A percentile compares a stretch with the other conserved stretches of the same genome.
These are phyloP conservation scores for Symphodus melops DNA, from an alignment of 2,113 vertebrate genomes.

Conservation along the genomic window DNA sequence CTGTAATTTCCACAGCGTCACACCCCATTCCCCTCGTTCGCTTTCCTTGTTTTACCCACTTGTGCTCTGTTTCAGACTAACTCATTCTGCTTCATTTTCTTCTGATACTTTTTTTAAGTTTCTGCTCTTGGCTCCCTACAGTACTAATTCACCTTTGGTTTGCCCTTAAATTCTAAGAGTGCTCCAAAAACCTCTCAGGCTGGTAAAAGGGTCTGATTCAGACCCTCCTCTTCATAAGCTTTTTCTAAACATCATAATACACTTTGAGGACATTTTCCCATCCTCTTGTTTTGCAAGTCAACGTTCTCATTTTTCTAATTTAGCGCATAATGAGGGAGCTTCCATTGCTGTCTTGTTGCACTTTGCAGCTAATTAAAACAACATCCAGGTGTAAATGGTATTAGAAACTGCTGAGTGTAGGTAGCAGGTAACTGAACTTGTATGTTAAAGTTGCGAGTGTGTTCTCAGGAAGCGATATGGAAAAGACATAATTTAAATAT, in stretches of 20 bases:
- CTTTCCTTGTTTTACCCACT: constrained; percentile 43
- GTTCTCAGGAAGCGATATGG: no score
- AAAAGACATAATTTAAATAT: no score
- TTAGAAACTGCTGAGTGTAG: background rate
- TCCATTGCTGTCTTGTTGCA: constrained; percentile 26
- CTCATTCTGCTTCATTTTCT: constrained; percentile 41
- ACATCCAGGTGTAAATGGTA: constrained; percentile 24
- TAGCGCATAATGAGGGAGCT: constrained; percentile 33
- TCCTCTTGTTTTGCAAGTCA: constrained; percentile 42
- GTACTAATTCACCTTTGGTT: background rate
- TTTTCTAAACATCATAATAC: background rate
- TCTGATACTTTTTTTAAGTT: constrained; percentile 48
- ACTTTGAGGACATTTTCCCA: background rate
- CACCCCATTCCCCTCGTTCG: constrained; percentile 33
- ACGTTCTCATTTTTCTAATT: constrained; percentile 48
- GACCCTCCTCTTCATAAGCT: background rate
- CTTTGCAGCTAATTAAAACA: constrained; percentile 40
- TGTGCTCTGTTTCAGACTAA: constrained; percentile 31
- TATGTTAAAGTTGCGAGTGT: background rate
- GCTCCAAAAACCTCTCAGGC: background rate
- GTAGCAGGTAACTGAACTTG: constrained; percentile 15
- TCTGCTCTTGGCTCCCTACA: constrained; percentile 46
- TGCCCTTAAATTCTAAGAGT: constrained; percentile 3
- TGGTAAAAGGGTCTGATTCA: background rate
- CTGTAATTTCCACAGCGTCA: constrained; percentile 67